Percentiles rank a stretch among this genome's conserved stretches.
Evolutionary conservation across 2,888 invertebrate species (phyloP).

Genomic region (Mimumesa dahlbomi): DNA sequence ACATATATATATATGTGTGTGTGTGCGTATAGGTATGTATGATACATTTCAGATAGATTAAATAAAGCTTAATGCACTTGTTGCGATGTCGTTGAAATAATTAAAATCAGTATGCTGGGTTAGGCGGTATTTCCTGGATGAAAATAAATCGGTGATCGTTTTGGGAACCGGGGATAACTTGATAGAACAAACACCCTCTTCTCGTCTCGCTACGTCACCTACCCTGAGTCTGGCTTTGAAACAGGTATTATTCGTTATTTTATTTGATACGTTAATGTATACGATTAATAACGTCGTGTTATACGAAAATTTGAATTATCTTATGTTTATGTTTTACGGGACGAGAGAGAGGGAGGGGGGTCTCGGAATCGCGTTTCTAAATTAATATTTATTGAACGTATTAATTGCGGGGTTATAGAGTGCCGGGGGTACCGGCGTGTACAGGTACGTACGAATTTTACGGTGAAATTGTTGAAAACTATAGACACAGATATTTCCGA

Average conservation of each 20-base stretch:
- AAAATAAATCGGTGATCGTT: slow-evolving; percentile 19
- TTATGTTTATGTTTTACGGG: background rate
- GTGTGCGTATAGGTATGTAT: background rate
- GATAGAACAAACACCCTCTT: too few relatives aligned
- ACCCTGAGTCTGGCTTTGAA: background rate
- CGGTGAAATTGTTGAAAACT: slow-evolving; percentile 54
- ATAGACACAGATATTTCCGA: slow-evolving; percentile 37
- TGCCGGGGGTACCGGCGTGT: slow-evolving; percentile 3
- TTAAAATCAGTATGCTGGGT: slow-evolving; percentile 21
- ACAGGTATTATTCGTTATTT: background rate
- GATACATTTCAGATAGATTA: slow-evolving; percentile 37
- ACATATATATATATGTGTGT: background rate
- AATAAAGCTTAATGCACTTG: slow-evolving; percentile 50
- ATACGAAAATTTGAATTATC: background rate
- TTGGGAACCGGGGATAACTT: too few relatives aligned
- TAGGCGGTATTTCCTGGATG: slow-evolving; percentile 26
- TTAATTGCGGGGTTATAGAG: slow-evolving; percentile 15
- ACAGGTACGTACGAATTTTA: slow-evolving; percentile 14
- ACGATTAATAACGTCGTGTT: background rate
- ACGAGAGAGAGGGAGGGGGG: background rate
- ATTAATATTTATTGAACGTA: slow-evolving; percentile 18
- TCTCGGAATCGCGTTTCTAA: slow-evolving; percentile 6
- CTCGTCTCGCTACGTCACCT: background rate
- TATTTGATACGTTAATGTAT: background rate
- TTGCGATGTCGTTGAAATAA: slow-evolving; percentile 48